Evolutionary conservation across 2,797 vertebrate species (phyloP).

Genomic region (Brachymystax lenok): DNA sequence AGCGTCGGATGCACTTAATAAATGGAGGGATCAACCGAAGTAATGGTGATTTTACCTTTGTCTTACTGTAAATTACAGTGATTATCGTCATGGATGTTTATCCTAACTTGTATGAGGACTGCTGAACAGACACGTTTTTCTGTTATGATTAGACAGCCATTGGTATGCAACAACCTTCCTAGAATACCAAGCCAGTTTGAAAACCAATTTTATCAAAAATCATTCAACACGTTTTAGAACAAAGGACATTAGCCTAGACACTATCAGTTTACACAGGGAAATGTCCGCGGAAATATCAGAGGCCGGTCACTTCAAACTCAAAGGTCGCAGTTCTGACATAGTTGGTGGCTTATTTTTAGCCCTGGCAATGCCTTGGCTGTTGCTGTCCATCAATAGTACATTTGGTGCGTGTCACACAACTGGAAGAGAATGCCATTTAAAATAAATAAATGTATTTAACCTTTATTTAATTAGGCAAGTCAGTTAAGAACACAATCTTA

Average conservation of each 20-base stretch:
- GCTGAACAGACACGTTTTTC: neutral
- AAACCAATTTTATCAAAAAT: neutral
- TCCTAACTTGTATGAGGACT: neutral
- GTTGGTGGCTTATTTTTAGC: neutral
- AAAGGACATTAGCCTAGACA: neutral
- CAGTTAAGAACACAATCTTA: too few species aligned
- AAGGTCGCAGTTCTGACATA: neutral
- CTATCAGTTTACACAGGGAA: neutral
- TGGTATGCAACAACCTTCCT: neutral
- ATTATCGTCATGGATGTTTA: neutral
- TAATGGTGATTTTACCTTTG: too few species aligned
- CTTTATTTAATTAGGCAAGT: too few species aligned
- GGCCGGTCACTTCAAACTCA: neutral
- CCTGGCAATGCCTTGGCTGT: neutral
- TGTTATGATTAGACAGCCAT: neutral
- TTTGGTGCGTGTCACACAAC: neutral
- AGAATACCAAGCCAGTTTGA: neutral
- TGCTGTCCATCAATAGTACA: neutral
- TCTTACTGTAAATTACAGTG: neutral
- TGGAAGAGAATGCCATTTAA: neutral
- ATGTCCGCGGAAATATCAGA: neutral
- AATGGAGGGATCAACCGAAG: too few species aligned
- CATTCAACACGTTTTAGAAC: neutral
- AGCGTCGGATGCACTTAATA: too few species aligned
- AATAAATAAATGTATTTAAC: too few species aligned